Evolutionary conservation across 1,140 invertebrate genomes (phyloP).

Genomic region (Cydia splendana): DNA sequence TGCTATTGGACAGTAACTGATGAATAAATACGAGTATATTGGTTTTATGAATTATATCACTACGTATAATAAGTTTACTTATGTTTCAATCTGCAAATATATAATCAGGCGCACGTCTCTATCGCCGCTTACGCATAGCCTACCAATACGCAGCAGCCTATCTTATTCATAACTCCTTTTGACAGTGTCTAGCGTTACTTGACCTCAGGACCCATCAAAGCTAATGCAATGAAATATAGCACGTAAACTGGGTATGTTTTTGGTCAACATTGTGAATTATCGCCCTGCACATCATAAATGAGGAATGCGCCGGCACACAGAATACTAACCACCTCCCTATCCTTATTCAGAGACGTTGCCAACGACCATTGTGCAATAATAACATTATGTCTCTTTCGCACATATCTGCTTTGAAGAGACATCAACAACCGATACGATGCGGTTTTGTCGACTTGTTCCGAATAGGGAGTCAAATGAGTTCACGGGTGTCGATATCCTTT

Average conservation of each 20-base stretch:
- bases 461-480: constrained; percentile 51
- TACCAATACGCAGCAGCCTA: neutral
- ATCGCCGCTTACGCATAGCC: constrained; percentile 4
- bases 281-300: constrained; percentile 11
- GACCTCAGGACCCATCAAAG: neutral
- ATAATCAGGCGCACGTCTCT: constrained; percentile 12
- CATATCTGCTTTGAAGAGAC: neutral
- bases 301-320: constrained; percentile 13
- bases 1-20: too few species aligned
- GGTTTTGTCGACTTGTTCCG: constrained; percentile 26
- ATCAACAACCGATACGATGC: neutral
- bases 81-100: neutral
- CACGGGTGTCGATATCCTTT: constrained; percentile 56
- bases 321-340: constrained; percentile 16
- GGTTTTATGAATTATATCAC: too few species aligned
- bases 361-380: constrained; percentile 3
- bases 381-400: neutral
- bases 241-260: neutral
- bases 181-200: neutral
- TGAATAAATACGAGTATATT: too few species aligned
- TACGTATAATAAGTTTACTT: neutral
- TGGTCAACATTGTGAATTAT: neutral
- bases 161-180: neutral
- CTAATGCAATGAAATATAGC: neutral
- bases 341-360: constrained; percentile 20